Evolutionary conservation across 2,888 invertebrate species (phyloP), one percentile per base, ranked within the genome.

Genomic region (Pyralis farinalis): DNA sequence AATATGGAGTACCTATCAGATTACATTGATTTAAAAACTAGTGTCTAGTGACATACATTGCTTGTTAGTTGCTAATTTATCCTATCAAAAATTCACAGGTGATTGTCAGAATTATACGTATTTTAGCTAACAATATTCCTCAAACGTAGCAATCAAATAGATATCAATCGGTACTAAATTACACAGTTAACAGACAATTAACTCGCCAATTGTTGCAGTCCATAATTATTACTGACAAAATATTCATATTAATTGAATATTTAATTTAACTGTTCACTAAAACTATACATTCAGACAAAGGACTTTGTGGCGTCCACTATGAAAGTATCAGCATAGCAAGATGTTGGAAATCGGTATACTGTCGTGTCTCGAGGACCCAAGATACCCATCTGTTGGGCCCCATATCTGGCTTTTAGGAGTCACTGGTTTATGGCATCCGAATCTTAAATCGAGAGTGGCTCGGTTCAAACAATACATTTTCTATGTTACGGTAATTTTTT

Each of bases 361-460:
- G n/a, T 53, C 51, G 1, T 52, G 53, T 38, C 49, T 76, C 1
- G 72, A 78, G 49, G 60, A 79, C 34, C 50, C 67, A 1, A 49
- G 46, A 4, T 52, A 79, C 30, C 80, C 80, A 1, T 74, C 76
- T 2, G 47, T 77, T 1, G 78, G 76, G 0, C 75, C 74, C 1
- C 67, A 76, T 46, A 53, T 82, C 0, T 53, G 63, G 10, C 37
- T 75, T 0, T 42, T 80, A 4, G 51, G 47, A 1, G 47, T 65
- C 0, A 53, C 53, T 6, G 81, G 82, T 1, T 43, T 77, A 5
- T 79, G 74, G 76, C 67, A 71, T 36, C 66, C 74, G 0, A 45
- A 66, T 9, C 37, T 47, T 11, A 53, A 55, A 7, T 49, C 60
- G 3, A 33, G 22, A 8, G n/a, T 31, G 2, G 43, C 58, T 1